These are phyloP conservation scores for Sciaenops ocellatus DNA, from an alignment of 2,797 vertebrate species.

Conservation along the genomic window DNA sequence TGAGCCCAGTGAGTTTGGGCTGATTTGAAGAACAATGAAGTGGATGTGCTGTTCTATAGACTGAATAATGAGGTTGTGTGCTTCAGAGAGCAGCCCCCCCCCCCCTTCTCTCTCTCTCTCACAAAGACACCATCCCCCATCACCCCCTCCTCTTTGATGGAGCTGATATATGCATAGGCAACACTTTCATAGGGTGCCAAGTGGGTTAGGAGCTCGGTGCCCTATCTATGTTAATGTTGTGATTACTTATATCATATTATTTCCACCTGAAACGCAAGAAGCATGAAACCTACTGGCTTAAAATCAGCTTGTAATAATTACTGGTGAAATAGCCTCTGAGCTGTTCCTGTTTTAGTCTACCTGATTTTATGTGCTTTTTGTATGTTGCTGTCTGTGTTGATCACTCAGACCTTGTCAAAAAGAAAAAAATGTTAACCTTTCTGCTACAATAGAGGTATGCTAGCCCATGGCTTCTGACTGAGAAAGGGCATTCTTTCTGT, in stretches of 20 bases:
- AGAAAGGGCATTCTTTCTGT: constrained; percentile 81
- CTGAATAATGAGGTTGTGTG: constrained; percentile 89
- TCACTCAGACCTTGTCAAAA: constrained; percentile 48
- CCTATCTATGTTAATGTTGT: constrained; percentile 65
- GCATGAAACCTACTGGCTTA: constrained; percentile 32
- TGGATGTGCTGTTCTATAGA: constrained; percentile 88
- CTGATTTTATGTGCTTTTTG: constrained; percentile 46
- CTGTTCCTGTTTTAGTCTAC: constrained; percentile 31
- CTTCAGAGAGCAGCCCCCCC: constrained; percentile 77
- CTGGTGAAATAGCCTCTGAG: constrained; percentile 37
- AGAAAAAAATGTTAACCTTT: constrained; percentile 73
- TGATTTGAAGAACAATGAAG: constrained; percentile 89
- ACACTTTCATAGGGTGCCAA: constrained; percentile 85
- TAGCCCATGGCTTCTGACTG: constrained; percentile 76
- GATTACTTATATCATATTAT: constrained; percentile 59
- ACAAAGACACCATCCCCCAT: constrained; percentile 81
- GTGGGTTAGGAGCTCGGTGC: constrained; percentile 67
- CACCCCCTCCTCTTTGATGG: constrained; percentile 81
- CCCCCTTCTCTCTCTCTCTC: constrained; percentile 34
- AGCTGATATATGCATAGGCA: constrained; percentile 86
- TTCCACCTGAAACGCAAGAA: constrained; percentile 55
- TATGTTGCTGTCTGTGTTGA: constrained; percentile 51
- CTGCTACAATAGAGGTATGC: constrained; percentile 65
- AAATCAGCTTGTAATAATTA: constrained; percentile 51
- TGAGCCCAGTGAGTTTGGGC: constrained; percentile 78